phyloP scores from a whole-genome alignment of 2,797 vertebrate species.

The Tenualosa thibaudeaui region DNA sequence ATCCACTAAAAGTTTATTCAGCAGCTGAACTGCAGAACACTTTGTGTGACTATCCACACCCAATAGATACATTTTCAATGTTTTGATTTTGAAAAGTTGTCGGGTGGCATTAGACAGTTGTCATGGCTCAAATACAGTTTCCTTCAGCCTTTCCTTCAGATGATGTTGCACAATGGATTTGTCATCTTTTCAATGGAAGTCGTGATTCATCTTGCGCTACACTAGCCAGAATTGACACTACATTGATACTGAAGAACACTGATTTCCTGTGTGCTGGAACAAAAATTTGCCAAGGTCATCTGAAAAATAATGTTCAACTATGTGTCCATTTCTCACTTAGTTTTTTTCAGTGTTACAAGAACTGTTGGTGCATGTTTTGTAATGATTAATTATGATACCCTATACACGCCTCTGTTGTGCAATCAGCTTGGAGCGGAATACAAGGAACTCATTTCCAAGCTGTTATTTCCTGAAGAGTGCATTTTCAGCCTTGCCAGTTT shows the following conservation, averaged over 20 bases:
- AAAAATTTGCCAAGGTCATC: no score
- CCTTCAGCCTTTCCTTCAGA: no score
- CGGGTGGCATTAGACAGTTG: neutral
- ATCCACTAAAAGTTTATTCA: neutral
- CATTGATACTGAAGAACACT: no score
- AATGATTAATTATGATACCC: neutral
- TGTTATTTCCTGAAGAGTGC: neutral
- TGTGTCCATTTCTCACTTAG: neutral
- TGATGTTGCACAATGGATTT: no score
- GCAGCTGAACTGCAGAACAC: neutral
- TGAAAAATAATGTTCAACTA: neutral
- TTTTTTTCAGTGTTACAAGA: neutral
- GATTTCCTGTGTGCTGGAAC: no score
- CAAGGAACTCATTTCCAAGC: neutral
- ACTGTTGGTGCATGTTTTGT: conserved; percentile 6
- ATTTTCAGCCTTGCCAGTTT: neutral
- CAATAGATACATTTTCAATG: neutral
- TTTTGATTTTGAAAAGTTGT: neutral
- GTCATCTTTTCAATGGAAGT: no score
- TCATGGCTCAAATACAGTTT: neutral
- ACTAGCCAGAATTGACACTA: no score
- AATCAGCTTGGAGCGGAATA: conserved; percentile 11
- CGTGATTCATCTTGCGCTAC: no score
- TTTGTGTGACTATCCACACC: neutral
- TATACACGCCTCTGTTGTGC: neutral